These are phyloP conservation scores for Rattus rattus DNA, from an alignment of 2,113 vertebrate species.

Conservation along the genomic window DNA sequence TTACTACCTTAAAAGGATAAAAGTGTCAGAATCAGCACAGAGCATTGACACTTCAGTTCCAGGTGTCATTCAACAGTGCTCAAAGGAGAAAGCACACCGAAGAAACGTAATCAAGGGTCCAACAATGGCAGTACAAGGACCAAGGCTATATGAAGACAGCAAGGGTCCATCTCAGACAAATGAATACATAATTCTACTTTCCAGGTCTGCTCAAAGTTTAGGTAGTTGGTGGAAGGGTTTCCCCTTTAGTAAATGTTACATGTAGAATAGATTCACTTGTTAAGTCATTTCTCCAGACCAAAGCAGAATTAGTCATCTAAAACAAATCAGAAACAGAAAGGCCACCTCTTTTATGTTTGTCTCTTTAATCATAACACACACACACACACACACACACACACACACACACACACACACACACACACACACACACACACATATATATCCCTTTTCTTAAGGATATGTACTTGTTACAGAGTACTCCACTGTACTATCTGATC, in stretches of 20 bases:
- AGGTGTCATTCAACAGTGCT: background rate
- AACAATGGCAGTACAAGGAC: background rate
- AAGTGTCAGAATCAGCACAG: background rate
- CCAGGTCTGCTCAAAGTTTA: background rate
- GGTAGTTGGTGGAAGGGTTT: background rate
- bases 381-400: too few relatives aligned
- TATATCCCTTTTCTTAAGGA: background rate
- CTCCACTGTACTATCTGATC: background rate
- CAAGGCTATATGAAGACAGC: background rate
- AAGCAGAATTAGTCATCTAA: background rate
- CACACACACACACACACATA: too few relatives aligned
- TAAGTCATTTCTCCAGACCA: background rate
- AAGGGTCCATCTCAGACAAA: background rate
- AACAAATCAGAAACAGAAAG: background rate
- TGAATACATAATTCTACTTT: background rate
- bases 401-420: too few relatives aligned
- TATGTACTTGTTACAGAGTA: background rate
- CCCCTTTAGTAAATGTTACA: background rate
- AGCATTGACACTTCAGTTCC: background rate
- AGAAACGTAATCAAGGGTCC: constrained; percentile 12
- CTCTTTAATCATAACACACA: background rate
- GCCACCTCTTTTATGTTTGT: background rate
- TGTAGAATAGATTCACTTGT: constrained; percentile 14
- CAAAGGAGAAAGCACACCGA: constrained; percentile 10
- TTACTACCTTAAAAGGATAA: background rate